Conservation (phyloP, 2,113 vertebrate genomes). For the Hemiscyllium ocellatum region DNA sequence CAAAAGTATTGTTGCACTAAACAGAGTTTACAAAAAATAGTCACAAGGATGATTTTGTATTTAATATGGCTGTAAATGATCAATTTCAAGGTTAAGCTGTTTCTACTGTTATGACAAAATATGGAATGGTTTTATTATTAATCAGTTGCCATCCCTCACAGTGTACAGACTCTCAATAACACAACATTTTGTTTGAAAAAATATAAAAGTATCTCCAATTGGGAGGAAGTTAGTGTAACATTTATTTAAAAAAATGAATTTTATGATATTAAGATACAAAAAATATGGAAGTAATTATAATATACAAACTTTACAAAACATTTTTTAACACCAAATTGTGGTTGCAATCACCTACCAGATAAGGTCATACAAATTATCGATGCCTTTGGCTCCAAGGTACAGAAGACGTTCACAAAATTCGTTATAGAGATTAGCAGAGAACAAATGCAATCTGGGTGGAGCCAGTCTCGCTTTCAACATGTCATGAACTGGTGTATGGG, state of each 20-base stretch:
- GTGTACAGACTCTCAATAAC: background rate
- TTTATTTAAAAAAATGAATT: background rate
- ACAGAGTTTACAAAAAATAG: background rate
- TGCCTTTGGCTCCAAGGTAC: constrained; percentile 51
- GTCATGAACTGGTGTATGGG: constrained; percentile 54
- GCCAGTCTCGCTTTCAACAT: constrained; percentile 62
- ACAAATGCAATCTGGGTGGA: constrained; percentile 48
- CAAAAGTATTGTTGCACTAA: background rate
- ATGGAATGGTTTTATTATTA: background rate
- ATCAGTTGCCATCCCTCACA: background rate
- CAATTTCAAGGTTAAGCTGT: background rate
- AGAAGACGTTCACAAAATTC: constrained; percentile 58
- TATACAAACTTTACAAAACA: background rate
- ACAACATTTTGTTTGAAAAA: background rate
- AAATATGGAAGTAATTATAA: background rate
- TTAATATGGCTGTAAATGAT: background rate
- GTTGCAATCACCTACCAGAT: constrained; percentile 58
- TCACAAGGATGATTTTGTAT: background rate
- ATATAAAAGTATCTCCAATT: background rate
- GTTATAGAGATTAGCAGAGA: constrained; percentile 51
- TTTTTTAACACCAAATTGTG: background rate
- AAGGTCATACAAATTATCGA: constrained; percentile 52
- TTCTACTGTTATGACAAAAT: background rate
- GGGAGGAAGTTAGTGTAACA: background rate
- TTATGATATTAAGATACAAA: background rate